phyloP scores from a whole-genome alignment of 2,888 invertebrate genomes.

The Cyclophora albipunctata region DNA sequence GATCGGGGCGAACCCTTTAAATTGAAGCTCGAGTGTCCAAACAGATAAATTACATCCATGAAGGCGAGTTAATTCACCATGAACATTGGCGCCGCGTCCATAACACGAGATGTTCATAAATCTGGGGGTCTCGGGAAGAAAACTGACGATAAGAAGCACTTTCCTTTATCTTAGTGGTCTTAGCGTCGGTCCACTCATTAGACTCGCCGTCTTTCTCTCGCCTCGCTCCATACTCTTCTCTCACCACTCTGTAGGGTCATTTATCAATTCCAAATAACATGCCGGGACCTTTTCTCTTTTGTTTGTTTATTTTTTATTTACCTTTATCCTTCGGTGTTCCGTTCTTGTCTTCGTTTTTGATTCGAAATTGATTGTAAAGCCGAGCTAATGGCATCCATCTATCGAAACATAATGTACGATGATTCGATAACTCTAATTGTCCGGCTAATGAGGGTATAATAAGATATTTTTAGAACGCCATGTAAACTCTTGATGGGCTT shows the following conservation, averaged over 20 bases:
- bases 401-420: slow-evolving; percentile 48
- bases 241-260: slow-evolving; percentile 66
- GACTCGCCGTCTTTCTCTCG: slow-evolving; percentile 46
- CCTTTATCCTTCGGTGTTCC: slow-evolving; percentile 61
- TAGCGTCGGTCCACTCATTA: slow-evolving; percentile 61
- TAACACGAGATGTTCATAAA: slow-evolving; percentile 21
- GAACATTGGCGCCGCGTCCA: slow-evolving; percentile 35
- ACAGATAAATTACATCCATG: slow-evolving; percentile 42
- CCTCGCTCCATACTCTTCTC: slow-evolving; percentile 54
- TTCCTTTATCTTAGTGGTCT: slow-evolving; percentile 60
- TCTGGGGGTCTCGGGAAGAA: slow-evolving; percentile 12
- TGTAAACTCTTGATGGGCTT: slow-evolving; percentile 19
- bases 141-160: slow-evolving; percentile 49
- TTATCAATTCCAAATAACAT: slow-evolving; percentile 76
- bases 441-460: slow-evolving; percentile 48
- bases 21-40: slow-evolving; percentile 35
- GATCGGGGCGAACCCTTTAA: slow-evolving; percentile 36
- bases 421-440: slow-evolving; percentile 63
- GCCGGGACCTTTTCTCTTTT: slow-evolving; percentile 65
- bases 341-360: slow-evolving; percentile 56
- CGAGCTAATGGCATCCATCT: slow-evolving; percentile 61
- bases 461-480: slow-evolving; percentile 26
- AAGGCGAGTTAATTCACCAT: slow-evolving; percentile 48
- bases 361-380: slow-evolving; percentile 71
- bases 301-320: slow-evolving; percentile 73